A percentile compares a stretch with the other conserved stretches of the same genome.
Evolutionary conservation across 2,797 vertebrate species (phyloP).

Genomic region (Megalops cyprinoides): DNA sequence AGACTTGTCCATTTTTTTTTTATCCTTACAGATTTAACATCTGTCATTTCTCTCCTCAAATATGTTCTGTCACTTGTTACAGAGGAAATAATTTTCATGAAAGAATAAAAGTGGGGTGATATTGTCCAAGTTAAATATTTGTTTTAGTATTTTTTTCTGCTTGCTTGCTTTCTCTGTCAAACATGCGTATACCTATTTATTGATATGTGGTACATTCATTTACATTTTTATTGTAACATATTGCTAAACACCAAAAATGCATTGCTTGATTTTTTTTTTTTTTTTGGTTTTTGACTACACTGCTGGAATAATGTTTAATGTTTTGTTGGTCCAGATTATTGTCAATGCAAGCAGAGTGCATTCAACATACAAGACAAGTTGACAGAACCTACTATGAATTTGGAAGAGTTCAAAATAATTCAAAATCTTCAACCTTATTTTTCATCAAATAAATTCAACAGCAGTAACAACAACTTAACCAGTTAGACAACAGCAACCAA

Average conservation of each 20-base stretch:
- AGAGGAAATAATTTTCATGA: background rate
- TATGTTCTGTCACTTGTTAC: background rate
- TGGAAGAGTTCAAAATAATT: too few species aligned
- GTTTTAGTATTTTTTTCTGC: background rate
- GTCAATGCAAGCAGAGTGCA: too few species aligned
- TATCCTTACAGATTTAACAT: background rate
- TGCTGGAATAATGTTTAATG: too few species aligned
- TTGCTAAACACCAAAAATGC: background rate
- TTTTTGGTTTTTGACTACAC: too few species aligned
- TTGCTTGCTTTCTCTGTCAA: background rate
- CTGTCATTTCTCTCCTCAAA: constrained; percentile 8
- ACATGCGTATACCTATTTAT: background rate
- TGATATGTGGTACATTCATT: background rate
- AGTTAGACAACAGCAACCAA: too few species aligned
- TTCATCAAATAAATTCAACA: too few species aligned
- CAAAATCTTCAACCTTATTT: too few species aligned
- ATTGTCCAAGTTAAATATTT: background rate
- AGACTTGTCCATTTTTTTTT: background rate
- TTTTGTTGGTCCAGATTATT: too few species aligned
- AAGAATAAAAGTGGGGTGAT: background rate
- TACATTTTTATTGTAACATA: background rate
- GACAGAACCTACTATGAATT: too few species aligned
- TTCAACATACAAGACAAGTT: too few species aligned
- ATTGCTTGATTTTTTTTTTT: background rate
- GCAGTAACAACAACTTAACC: too few species aligned